Percentiles rank a stretch among this genome's conserved stretches.
These are phyloP conservation scores for Lordiphosa stackelbergi DNA, from an alignment of 1,140 invertebrate species.

Conservation along the genomic window DNA sequence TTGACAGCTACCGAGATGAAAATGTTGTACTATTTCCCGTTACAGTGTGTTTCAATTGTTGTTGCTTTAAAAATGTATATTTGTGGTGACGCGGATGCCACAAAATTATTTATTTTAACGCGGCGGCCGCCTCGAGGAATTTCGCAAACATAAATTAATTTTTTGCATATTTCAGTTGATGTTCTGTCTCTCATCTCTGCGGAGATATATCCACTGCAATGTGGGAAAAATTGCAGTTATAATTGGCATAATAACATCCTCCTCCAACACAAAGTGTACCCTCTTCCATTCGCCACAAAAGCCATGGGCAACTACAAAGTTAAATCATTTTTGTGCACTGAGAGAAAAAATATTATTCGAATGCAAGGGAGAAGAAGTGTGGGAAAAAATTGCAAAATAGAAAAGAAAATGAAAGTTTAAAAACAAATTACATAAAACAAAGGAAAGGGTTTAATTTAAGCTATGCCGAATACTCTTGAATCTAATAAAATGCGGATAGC, in stretches of 20 bases:
- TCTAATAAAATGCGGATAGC: no score
- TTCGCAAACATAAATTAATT: conserved; percentile 10
- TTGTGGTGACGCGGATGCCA: conserved; percentile 5
- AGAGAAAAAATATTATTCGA: neutral
- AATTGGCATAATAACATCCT: conserved; percentile 62
- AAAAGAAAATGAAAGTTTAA: neutral
- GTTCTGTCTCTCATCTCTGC: conserved; percentile 12
- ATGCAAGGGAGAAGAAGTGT: neutral
- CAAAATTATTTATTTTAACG: conserved; percentile 6
- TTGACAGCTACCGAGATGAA: conserved; percentile 30
- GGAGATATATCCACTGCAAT: neutral
- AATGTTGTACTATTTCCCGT: conserved; percentile 24
- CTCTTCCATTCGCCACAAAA: neutral
- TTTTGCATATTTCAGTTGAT: conserved; percentile 49
- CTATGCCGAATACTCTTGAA: no score
- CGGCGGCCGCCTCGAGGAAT: conserved; percentile 4
- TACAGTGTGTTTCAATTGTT: conserved; percentile 24
- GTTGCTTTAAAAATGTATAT: conserved; percentile 3
- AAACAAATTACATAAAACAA: neutral
- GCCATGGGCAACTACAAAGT: conserved; percentile 8
- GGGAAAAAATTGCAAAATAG: neutral
- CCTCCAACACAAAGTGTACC: conserved; percentile 7
- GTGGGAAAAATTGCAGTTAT: conserved; percentile 54
- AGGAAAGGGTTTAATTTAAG: no score
- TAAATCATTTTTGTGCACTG: conserved; percentile 2